These are phyloP conservation scores for Hemithea aestivaria DNA, from an alignment of 2,888 invertebrate genomes.

Conservation along the genomic window DNA sequence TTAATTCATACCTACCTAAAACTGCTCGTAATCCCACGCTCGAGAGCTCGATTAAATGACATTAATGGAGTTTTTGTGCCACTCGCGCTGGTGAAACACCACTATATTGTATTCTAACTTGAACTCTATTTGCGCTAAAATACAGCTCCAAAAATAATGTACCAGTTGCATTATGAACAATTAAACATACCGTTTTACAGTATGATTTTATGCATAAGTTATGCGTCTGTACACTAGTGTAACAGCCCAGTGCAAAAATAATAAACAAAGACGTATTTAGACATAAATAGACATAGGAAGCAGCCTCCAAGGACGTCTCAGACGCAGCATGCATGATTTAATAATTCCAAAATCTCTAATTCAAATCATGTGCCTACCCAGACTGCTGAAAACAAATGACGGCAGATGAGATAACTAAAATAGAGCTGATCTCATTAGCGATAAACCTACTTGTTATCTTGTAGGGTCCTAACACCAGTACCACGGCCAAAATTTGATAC, in stretches of 20 bases:
- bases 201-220: slow-evolving; percentile 11
- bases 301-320: slow-evolving; percentile 42
- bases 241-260: not conserved
- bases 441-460: no score
- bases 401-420: slow-evolving; percentile 27
- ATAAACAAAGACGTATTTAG: slow-evolving; percentile 20
- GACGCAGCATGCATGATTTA: slow-evolving; percentile 38
- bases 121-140: slow-evolving; percentile 6
- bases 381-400: slow-evolving; percentile 29
- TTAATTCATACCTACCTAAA: slow-evolving; percentile 68
- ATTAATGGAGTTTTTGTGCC: slow-evolving; percentile 58
- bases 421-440: slow-evolving; percentile 34
- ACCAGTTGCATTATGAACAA: slow-evolving; percentile 1
- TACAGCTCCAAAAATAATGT: not conserved
- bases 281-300: slow-evolving; percentile 38
- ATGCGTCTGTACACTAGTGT: not conserved
- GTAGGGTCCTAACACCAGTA: no score
- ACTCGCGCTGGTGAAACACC: slow-evolving; percentile 25
- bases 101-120: slow-evolving; percentile 12
- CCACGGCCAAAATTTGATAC: no score
- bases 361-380: slow-evolving; percentile 37
- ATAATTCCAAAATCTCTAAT: slow-evolving; percentile 34
- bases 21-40: slow-evolving; percentile 65
- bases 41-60: slow-evolving; percentile 62
- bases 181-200: no score